Evolutionary conservation across 2,888 invertebrate genomes (phyloP).

Genomic region (Drosophila cognata): DNA sequence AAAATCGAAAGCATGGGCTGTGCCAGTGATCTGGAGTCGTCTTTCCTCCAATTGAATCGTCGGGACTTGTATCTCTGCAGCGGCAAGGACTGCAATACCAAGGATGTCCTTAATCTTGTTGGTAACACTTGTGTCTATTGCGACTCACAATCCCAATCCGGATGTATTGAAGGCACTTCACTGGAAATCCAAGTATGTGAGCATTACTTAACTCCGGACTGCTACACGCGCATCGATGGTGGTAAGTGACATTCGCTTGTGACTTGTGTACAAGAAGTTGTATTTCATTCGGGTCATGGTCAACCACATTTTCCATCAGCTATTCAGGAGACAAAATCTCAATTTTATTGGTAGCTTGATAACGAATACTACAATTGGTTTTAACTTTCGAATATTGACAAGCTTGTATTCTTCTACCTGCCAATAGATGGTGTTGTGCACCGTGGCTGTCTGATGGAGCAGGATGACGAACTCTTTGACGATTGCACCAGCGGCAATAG

Average conservation of each 20-base stretch:
- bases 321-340: not conserved
- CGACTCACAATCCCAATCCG: slow-evolving; percentile 51
- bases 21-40: slow-evolving; percentile 66
- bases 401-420: not conserved
- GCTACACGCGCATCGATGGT: slow-evolving; percentile 56
- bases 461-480: slow-evolving; percentile 56
- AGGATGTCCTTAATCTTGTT: slow-evolving; percentile 42
- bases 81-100: slow-evolving; percentile 72
- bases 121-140: slow-evolving; percentile 63
- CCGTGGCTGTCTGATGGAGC: slow-evolving; percentile 77
- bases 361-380: not conserved
- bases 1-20: slow-evolving; percentile 76
- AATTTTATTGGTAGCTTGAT: not conserved
- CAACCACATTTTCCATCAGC: too few relatives aligned
- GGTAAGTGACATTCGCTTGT: slow-evolving; percentile 46
- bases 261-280: too few relatives aligned
- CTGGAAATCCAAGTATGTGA: slow-evolving; percentile 30
- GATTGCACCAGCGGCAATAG: slow-evolving; percentile 62
- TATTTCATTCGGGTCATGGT: too few relatives aligned
- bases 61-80: slow-evolving; percentile 74
- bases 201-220: slow-evolving; percentile 64
- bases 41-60: slow-evolving; percentile 44
- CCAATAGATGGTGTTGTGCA: slow-evolving; percentile 63
- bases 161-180: slow-evolving; percentile 52
- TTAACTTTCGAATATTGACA: not conserved